Evolutionary conservation across 2,888 invertebrate species (phyloP).

Genomic region (Mimas tiliae): DNA sequence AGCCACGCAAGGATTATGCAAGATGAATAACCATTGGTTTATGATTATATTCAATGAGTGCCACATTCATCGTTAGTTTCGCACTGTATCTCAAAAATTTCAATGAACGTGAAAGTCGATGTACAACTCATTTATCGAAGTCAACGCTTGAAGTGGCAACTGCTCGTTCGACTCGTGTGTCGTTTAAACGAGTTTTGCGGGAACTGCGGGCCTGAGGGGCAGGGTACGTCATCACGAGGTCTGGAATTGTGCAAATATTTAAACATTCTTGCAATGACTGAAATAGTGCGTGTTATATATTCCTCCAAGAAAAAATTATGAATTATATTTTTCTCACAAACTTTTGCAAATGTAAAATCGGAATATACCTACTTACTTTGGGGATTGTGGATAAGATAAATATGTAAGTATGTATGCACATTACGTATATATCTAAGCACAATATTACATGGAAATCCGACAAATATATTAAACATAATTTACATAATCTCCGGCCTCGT

Average conservation of each 20-base stretch:
- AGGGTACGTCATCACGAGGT: conserved; percentile 64
- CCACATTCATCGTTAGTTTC: conserved; percentile 44
- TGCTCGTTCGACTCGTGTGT: too few relatives aligned
- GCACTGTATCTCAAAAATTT: conserved; percentile 28
- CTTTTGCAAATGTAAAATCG: not conserved
- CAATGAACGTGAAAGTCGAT: conserved; percentile 34
- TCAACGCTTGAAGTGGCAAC: conserved; percentile 35
- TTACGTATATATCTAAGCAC: conserved; percentile 12
- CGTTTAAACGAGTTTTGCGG: conserved; percentile 71
- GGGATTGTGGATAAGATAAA: not conserved
- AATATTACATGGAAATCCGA: conserved; percentile 8
- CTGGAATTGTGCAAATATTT: conserved; percentile 75
- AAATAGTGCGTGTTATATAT: conserved; percentile 26
- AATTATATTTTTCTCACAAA: too few relatives aligned
- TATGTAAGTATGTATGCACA: not conserved
- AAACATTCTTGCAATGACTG: conserved; percentile 66
- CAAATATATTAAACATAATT: conserved; percentile 20
- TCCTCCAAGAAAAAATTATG: not conserved
- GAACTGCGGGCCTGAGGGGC: conserved; percentile 55
- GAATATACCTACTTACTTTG: not conserved
- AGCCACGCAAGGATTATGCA: conserved; percentile 70
- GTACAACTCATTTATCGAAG: conserved; percentile 40
- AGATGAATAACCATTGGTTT: conserved; percentile 48
- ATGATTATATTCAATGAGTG: conserved; percentile 27
- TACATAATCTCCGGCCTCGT: conserved; percentile 19